phyloP scores from a whole-genome alignment of 1,140 invertebrate genomes.

The Bombyx mandarina region DNA sequence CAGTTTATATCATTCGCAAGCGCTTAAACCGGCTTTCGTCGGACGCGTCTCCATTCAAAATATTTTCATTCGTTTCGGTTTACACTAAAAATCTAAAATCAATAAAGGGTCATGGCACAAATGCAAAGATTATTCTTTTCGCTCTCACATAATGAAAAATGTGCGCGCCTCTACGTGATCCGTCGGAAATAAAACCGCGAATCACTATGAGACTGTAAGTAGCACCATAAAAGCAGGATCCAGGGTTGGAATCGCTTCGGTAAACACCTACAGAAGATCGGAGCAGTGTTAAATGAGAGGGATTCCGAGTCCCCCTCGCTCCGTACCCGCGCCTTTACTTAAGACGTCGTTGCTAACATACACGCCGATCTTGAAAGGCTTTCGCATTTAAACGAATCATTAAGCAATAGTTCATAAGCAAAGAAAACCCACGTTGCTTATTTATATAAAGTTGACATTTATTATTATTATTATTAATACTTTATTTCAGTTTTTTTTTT shows the following conservation, averaged over 20 bases:
- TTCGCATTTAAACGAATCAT: slow-evolving; percentile 44
- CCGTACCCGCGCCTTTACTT: slow-evolving; percentile 29
- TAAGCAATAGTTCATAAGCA: slow-evolving; percentile 20
- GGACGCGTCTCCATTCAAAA: slow-evolving; percentile 63
- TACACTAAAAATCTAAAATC: slow-evolving; percentile 70
- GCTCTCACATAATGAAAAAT: slow-evolving; percentile 62
- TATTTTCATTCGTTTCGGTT: slow-evolving; percentile 64
- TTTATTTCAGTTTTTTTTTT: too few species aligned
- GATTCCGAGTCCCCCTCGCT: slow-evolving; percentile 41
- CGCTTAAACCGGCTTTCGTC: slow-evolving; percentile 62
- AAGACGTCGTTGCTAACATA: slow-evolving; percentile 44
- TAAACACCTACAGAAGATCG: slow-evolving; percentile 66
- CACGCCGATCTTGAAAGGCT: slow-evolving; percentile 45
- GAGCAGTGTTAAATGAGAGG: slow-evolving; percentile 69
- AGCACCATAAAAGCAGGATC: slow-evolving; percentile 66
- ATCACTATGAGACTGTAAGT: slow-evolving; percentile 69
- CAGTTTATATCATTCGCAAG: slow-evolving; percentile 59
- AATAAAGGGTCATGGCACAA: slow-evolving; percentile 68
- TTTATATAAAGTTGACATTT: too few species aligned
- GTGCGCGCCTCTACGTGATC: slow-evolving; percentile 60
- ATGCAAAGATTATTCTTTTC: slow-evolving; percentile 68
- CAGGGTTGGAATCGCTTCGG: slow-evolving; percentile 62
- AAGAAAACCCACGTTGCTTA: too few species aligned
- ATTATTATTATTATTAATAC: too few species aligned
- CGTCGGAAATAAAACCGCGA: slow-evolving; percentile 68